Evolutionary conservation across 2,888 invertebrate species (phyloP).

Genomic region (Beris chalybata): DNA sequence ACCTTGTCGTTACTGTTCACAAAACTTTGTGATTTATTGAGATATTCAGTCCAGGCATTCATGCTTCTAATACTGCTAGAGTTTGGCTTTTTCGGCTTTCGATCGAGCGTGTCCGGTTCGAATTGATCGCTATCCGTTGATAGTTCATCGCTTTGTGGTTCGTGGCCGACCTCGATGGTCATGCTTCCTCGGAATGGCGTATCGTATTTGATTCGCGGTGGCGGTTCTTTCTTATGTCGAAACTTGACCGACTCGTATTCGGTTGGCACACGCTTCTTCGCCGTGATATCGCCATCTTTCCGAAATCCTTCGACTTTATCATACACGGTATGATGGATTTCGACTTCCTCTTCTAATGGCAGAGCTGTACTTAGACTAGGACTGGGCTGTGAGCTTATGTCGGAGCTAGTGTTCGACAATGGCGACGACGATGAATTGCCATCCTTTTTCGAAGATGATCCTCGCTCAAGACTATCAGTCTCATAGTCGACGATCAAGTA

Average conservation of each 20-base stretch:
- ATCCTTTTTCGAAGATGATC: slow-evolving; percentile 57
- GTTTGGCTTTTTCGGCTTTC: slow-evolving; percentile 68
- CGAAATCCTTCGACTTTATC: slow-evolving; percentile 54
- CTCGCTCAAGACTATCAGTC: slow-evolving; percentile 72
- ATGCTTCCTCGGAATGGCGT: slow-evolving; percentile 72
- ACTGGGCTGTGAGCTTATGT: slow-evolving; percentile 70
- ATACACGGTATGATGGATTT: slow-evolving; percentile 75
- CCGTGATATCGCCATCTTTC: slow-evolving; percentile 48
- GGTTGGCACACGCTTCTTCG: slow-evolving; percentile 47
- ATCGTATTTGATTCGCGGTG: slow-evolving; percentile 62
- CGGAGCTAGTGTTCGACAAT: slow-evolving; percentile 61
- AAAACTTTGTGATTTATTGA: slow-evolving; percentile 57
- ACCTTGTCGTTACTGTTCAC: slow-evolving; percentile 47
- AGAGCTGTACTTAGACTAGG: slow-evolving; percentile 73
- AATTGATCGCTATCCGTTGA: slow-evolving; percentile 70
- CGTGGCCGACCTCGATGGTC: slow-evolving; percentile 82
- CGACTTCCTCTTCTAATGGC: slow-evolving; percentile 79
- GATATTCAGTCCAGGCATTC: slow-evolving; percentile 61
- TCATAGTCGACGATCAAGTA: slow-evolving; percentile 67
- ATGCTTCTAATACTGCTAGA: slow-evolving; percentile 41
- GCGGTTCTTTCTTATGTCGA: slow-evolving; percentile 37
- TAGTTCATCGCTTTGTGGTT: slow-evolving; percentile 73
- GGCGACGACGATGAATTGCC: slow-evolving; percentile 58
- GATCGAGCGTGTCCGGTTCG: slow-evolving; percentile 83
- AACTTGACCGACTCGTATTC: slow-evolving; percentile 36